phyloP scores from a whole-genome alignment of 2,888 invertebrate genomes.

The Drosophila lutescens region DNA sequence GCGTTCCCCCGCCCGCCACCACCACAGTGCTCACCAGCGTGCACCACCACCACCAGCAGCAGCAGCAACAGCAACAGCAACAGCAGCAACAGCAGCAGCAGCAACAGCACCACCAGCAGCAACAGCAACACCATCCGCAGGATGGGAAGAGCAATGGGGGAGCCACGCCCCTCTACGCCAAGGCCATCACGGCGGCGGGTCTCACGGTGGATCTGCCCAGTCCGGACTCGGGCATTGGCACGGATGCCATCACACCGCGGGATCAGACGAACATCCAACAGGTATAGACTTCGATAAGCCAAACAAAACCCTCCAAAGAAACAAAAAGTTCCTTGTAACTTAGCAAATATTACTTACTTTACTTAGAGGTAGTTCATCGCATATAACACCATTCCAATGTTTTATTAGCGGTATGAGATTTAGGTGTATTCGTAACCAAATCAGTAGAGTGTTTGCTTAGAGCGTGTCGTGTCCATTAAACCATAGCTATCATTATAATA shows the following conservation, averaged over 20 bases:
- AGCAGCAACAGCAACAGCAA: slow-evolving; percentile 49
- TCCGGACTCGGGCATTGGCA: slow-evolving; percentile 97
- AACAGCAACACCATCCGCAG: slow-evolving; percentile 57
- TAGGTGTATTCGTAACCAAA: neutral
- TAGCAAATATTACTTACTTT: neutral
- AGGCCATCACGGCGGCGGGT: slow-evolving; percentile 89
- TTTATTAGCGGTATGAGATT: neutral
- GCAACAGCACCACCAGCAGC: slow-evolving; percentile 49
- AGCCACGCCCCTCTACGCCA: slow-evolving; percentile 83
- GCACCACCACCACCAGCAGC: slow-evolving; percentile 59
- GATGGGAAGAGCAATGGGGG: slow-evolving; percentile 78
- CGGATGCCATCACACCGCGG: slow-evolving; percentile 95
- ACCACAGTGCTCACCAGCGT: slow-evolving; percentile 73
- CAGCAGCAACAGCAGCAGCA: slow-evolving; percentile 59
- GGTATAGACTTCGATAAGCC: slow-evolving; percentile 85
- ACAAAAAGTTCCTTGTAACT: neutral
- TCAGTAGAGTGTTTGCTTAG: slow-evolving; percentile 21
- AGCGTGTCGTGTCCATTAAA: slow-evolving; percentile 51
- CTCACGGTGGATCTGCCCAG: slow-evolving; percentile 97
- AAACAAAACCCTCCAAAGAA: neutral
- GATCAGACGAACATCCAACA: slow-evolving; percentile 95
- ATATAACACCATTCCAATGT: neutral
- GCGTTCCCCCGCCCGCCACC: slow-evolving; percentile 71
- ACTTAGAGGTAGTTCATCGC: slow-evolving; percentile 1
- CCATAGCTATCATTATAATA: neutral